Conservation (phyloP, 1,140 invertebrate species). For the Hesperophylax magnus region DNA sequence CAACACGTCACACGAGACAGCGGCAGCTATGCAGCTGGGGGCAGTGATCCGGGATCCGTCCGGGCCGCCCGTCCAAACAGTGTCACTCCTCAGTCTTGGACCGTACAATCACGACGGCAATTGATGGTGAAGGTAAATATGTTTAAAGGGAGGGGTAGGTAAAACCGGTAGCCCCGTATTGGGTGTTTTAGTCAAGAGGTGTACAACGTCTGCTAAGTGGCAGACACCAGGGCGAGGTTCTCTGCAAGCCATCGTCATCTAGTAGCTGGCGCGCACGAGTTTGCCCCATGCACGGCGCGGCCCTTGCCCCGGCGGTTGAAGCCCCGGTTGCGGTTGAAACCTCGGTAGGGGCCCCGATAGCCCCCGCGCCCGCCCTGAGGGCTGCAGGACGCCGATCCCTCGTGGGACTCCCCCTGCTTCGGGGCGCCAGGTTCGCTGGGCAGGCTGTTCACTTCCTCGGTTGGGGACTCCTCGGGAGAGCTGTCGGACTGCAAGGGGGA, state of each 20-base stretch:
- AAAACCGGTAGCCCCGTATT: constrained; percentile 43
- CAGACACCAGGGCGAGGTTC: constrained; percentile 33
- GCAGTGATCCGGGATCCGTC: not conserved
- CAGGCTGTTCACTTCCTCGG: constrained; percentile 39
- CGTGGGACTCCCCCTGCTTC: constrained; percentile 28
- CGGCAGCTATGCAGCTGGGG: too few species aligned
- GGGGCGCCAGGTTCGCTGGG: constrained; percentile 7
- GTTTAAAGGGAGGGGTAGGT: constrained; percentile 34
- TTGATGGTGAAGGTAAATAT: not conserved
- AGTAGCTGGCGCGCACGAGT: constrained; percentile 52
- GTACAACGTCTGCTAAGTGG: constrained; percentile 59
- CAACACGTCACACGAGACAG: not conserved
- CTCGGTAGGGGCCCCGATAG: constrained; percentile 59
- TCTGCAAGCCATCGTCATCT: constrained; percentile 56
- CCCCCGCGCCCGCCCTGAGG: constrained; percentile 44
- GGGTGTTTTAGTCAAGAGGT: constrained; percentile 50
- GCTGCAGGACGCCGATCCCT: constrained; percentile 42
- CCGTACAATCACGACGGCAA: constrained; percentile 14
- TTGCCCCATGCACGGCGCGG: constrained; percentile 48
- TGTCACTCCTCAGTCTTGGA: not conserved
- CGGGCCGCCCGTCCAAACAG: not conserved
- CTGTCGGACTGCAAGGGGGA: constrained; percentile 38
- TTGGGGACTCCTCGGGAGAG: constrained; percentile 37
- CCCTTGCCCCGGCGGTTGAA: constrained; percentile 62
- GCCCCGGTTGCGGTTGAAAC: constrained; percentile 63